Percentiles rank a stretch among this genome's conserved stretches.
Evolutionary conservation across 1,140 invertebrate species (phyloP).

Genomic region (Brachionus rotundiformis): DNA sequence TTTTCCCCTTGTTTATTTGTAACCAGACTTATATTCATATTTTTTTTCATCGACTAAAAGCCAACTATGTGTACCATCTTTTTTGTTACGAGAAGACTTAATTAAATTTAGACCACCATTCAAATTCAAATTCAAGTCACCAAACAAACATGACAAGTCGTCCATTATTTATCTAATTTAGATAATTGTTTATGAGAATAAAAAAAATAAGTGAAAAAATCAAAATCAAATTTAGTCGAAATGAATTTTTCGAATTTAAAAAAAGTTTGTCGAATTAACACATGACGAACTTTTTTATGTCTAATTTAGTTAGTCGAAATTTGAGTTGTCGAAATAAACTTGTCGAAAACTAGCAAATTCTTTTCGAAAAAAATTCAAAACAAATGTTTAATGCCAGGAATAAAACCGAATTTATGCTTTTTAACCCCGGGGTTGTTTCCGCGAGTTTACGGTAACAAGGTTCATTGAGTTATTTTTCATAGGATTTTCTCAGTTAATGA

Average conservation of each 20-base stretch:
- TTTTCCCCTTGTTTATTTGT: conserved; percentile 19
- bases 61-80: conserved; percentile 23
- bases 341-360: background rate
- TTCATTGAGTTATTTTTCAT: too few species aligned
- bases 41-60: conserved; percentile 32
- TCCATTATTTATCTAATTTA: conserved; percentile 8
- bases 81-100: conserved; percentile 30
- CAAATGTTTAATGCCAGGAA: too few species aligned
- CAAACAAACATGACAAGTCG: conserved; percentile 25
- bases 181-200: background rate
- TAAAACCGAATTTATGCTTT: too few species aligned
- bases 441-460: background rate
- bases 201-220: background rate
- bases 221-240: background rate
- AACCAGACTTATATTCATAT: conserved; percentile 31
- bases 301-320: conserved; percentile 22
- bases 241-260: conserved; percentile 29
- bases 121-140: conserved; percentile 15
- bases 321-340: background rate
- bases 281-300: conserved; percentile 30
- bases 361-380: too few species aligned
- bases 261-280: conserved; percentile 36
- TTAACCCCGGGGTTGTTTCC: too few species aligned
- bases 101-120: conserved; percentile 9
- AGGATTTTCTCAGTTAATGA: too few species aligned